A percentile compares a stretch with the other conserved stretches of the same genome.
Evolutionary conservation across 1,140 invertebrate genomes (phyloP).

Genomic region (Meloidogyne floridensis): DNA sequence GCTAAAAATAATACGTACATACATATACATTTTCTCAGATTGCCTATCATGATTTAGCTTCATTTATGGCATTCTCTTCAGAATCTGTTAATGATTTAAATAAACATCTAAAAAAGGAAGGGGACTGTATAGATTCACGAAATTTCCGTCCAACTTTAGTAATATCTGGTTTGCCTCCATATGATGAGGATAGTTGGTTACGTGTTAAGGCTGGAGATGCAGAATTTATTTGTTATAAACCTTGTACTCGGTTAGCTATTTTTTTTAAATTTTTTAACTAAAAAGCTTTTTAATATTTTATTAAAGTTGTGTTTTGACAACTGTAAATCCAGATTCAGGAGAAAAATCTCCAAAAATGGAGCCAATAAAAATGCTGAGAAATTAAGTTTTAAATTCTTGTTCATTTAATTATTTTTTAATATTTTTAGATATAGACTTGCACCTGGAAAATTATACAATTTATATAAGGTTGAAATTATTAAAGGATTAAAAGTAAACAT

Average conservation of each 20-base stretch:
- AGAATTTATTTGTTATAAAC: slow-evolving; percentile 55
- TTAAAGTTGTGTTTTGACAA: slow-evolving; percentile 47
- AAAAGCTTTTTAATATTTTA: slow-evolving; percentile 1
- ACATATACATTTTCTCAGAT: slow-evolving; percentile 67
- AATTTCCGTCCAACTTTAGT: slow-evolving; percentile 76
- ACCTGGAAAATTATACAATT: slow-evolving; percentile 44
- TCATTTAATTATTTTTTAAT: background rate
- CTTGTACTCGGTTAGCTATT: slow-evolving; percentile 43
- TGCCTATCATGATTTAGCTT: slow-evolving; percentile 71
- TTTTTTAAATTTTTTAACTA: background rate
- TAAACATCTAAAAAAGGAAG: slow-evolving; percentile 67
- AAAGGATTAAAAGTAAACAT: background rate
- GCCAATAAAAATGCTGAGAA: slow-evolving; percentile 43
- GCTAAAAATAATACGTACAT: too few species aligned
- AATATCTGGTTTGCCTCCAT: slow-evolving; percentile 71
- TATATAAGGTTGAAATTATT: slow-evolving; percentile 22
- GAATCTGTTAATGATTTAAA: slow-evolving; percentile 74
- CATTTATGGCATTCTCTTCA: slow-evolving; percentile 72
- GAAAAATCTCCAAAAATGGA: slow-evolving; percentile 42
- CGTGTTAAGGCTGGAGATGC: slow-evolving; percentile 53
- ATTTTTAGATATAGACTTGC: slow-evolving; percentile 47
- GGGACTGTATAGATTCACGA: slow-evolving; percentile 66
- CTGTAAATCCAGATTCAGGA: slow-evolving; percentile 49
- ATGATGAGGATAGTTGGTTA: slow-evolving; percentile 69
- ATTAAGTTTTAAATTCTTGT: slow-evolving; percentile 26